phyloP scores from a whole-genome alignment of 1,140 invertebrate species.

The Ephestia elutella region DNA sequence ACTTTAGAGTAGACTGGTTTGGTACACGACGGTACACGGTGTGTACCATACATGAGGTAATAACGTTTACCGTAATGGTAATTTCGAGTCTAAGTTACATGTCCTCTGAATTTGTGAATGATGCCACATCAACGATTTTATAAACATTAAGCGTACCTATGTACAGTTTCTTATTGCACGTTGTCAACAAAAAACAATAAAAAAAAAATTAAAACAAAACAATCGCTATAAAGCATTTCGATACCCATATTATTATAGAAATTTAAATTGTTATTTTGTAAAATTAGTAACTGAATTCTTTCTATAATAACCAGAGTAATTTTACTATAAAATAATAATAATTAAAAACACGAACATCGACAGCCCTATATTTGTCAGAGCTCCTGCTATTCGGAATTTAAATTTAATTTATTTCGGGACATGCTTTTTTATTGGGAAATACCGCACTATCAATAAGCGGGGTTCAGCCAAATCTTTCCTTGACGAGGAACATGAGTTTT shows the following conservation, averaged over 20 bases:
- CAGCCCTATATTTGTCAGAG: not conserved
- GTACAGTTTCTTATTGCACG: conserved; percentile 8
- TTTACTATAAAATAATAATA: not conserved
- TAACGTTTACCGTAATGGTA: conserved; percentile 8
- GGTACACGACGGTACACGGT: conserved; percentile 39
- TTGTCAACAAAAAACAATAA: conserved; percentile 7
- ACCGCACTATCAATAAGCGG: not conserved
- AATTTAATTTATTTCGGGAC: not conserved
- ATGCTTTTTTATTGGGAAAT: not conserved
- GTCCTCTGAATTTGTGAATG: not conserved
- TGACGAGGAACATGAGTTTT: conserved; percentile 78
- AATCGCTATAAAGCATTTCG: not conserved
- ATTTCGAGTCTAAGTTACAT: conserved; percentile 11
- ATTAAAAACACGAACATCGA: not conserved
- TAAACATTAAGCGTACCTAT: not conserved
- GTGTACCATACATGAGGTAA: conserved; percentile 51
- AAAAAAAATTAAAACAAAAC: not conserved
- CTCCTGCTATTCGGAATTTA: not conserved
- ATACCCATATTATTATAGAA: not conserved
- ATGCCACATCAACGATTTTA: not conserved
- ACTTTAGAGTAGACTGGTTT: conserved; percentile 64
- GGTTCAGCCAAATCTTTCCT: conserved; percentile 68
- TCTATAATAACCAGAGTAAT: not conserved
- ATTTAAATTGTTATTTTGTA: not conserved
- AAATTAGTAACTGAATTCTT: not conserved